These are phyloP conservation scores for Phodopus roborovskii DNA, from an alignment of 2,113 vertebrate genomes.

Conservation along the genomic window DNA sequence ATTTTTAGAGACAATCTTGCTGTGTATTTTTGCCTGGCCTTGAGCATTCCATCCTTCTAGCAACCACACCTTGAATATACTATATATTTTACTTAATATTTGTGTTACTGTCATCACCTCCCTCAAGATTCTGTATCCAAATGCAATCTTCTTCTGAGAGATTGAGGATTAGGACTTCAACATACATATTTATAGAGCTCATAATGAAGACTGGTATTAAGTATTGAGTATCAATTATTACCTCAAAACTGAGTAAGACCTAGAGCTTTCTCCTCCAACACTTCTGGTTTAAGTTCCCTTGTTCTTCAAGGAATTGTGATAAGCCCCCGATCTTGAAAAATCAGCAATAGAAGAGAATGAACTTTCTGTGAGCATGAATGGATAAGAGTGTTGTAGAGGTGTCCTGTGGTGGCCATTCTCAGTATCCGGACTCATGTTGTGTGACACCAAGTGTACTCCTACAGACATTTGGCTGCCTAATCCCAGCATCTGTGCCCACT, in stretches of 20 bases:
- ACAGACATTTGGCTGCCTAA: neutral
- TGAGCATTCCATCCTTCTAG: neutral
- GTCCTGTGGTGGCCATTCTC: too few relatives aligned
- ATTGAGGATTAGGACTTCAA: neutral
- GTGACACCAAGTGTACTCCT: rapidly evolving
- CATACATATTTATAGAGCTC: neutral
- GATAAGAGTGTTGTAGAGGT: neutral
- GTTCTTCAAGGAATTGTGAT: neutral
- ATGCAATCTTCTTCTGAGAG: neutral
- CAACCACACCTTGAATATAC: neutral
- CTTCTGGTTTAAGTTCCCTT: neutral
- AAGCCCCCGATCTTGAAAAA: neutral
- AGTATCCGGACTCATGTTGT: rapidly evolving
- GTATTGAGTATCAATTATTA: neutral
- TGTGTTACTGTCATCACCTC: neutral
- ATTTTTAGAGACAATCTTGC: neutral
- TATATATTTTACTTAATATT: neutral
- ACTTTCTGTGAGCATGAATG: neutral
- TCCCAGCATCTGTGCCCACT: neutral
- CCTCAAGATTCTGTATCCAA: neutral
- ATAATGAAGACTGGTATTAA: neutral
- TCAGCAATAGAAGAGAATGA: neutral
- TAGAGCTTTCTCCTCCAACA: neutral
- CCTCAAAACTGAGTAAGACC: neutral
- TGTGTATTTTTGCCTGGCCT: neutral